Conservation (phyloP, 2,797 vertebrate species). For the Dermochelys coriacea region DNA sequence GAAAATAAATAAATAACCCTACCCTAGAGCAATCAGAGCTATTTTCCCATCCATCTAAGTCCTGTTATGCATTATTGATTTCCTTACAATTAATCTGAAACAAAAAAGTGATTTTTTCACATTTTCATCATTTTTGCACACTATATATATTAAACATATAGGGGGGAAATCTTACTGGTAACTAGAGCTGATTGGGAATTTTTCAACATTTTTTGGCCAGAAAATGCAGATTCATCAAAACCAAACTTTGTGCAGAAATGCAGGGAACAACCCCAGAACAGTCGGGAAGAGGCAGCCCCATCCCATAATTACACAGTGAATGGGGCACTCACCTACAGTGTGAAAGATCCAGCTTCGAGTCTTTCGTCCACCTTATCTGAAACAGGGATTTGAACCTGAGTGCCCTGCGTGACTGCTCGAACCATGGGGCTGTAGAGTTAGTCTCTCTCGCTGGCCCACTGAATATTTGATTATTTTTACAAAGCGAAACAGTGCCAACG, state of each 20-base stretch:
- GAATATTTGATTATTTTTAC: background rate
- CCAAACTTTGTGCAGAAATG: background rate
- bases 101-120: background rate
- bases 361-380: background rate
- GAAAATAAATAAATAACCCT: background rate
- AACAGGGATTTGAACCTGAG: background rate
- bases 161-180: background rate
- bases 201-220: background rate
- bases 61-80: accelerated
- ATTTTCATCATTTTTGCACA: background rate
- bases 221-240: background rate
- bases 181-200: background rate
- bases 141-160: accelerated
- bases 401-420: background rate
- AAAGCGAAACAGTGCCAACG: background rate
- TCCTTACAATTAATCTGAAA: background rate
- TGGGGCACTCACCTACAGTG: background rate
- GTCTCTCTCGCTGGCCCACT: background rate
- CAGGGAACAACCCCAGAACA: background rate
- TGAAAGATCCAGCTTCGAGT: background rate
- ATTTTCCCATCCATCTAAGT: background rate
- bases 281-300: background rate
- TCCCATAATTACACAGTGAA: no score
- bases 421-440: background rate
- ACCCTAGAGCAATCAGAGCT: background rate